Evolutionary conservation across 2,888 invertebrate genomes (phyloP).

Genomic region (Amblyjoppa fuscipennis): DNA sequence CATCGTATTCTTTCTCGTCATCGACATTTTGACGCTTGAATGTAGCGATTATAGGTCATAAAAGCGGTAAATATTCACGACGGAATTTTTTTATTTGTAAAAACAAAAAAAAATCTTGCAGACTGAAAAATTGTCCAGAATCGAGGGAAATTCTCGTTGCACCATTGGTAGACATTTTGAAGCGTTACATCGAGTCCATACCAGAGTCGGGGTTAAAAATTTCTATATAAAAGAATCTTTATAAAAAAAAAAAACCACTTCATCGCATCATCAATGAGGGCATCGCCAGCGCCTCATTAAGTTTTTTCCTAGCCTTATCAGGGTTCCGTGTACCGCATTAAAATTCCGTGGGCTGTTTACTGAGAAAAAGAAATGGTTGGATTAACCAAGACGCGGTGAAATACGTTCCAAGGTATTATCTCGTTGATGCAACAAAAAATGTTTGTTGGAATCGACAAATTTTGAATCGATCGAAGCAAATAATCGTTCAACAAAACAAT

Average conservation of each 20-base stretch:
- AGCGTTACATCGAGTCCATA: not conserved
- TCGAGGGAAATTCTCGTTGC: too few species aligned
- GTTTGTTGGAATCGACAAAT: too few species aligned
- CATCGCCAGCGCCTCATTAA: not conserved
- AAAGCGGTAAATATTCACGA: not conserved
- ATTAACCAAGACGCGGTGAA: too few species aligned
- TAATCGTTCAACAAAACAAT: too few species aligned
- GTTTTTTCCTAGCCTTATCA: not conserved
- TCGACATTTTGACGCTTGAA: conserved; percentile 20
- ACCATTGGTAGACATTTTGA: too few species aligned
- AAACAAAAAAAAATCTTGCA: not conserved
- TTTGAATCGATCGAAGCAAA: too few species aligned
- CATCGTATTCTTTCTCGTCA: conserved; percentile 6
- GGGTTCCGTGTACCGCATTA: not conserved
- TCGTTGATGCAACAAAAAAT: too few species aligned
- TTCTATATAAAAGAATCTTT: too few species aligned
- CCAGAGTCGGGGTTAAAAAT: not conserved
- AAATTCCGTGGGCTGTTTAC: not conserved
- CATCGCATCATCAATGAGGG: too few species aligned
- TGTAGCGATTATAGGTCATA: conserved; percentile 4
- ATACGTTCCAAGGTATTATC: too few species aligned
- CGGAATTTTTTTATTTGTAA: not conserved
- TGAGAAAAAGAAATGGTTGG: too few species aligned
- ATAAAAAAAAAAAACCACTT: too few species aligned
- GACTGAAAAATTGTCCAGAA: not conserved